A percentile compares a stretch with the other conserved stretches of the same genome.
Conservation (phyloP, 2,888 invertebrate genomes). For the Drosophila mimetica region DNA sequence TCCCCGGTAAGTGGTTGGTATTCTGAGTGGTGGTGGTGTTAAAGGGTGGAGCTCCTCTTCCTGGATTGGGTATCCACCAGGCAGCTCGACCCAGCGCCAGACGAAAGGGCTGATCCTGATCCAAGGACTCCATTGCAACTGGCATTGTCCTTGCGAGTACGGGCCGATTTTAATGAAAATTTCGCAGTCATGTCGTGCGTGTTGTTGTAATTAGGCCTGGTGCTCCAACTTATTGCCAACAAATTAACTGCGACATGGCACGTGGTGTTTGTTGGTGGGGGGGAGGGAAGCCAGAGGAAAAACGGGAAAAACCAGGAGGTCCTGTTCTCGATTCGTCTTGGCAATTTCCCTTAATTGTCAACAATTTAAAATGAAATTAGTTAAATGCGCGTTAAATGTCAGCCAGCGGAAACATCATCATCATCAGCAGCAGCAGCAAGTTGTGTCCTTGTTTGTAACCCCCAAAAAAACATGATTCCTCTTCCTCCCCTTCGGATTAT, state of each 20-base stretch:
- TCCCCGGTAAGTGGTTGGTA: slow-evolving; percentile 20
- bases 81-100: slow-evolving; percentile 74
- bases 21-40: slow-evolving; percentile 6
- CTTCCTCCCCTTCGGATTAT: slow-evolving; percentile 18
- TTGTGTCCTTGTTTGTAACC: slow-evolving; percentile 36
- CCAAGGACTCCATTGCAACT: slow-evolving; percentile 47
- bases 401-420: slow-evolving; percentile 71
- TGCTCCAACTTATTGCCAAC: slow-evolving; percentile 82
- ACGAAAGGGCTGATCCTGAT: slow-evolving; percentile 60
- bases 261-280: slow-evolving; percentile 62
- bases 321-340: slow-evolving; percentile 68
- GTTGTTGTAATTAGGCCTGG: slow-evolving; percentile 80
- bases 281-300: not conserved
- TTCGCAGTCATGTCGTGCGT: slow-evolving; percentile 78
- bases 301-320: slow-evolving; percentile 5
- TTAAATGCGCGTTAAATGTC: slow-evolving; percentile 79
- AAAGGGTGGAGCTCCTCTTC: slow-evolving; percentile 1
- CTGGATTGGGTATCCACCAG: slow-evolving; percentile 76
- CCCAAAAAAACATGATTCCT: slow-evolving; percentile 15
- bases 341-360: slow-evolving; percentile 81
- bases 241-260: slow-evolving; percentile 83
- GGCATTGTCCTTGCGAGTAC: slow-evolving; percentile 23
- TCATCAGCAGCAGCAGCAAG: slow-evolving; percentile 47
- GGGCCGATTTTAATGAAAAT: slow-evolving; percentile 79
- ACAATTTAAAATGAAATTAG: slow-evolving; percentile 81